Conservation (phyloP, 2,113 vertebrate species). For the Dascyllus trimaculatus region DNA sequence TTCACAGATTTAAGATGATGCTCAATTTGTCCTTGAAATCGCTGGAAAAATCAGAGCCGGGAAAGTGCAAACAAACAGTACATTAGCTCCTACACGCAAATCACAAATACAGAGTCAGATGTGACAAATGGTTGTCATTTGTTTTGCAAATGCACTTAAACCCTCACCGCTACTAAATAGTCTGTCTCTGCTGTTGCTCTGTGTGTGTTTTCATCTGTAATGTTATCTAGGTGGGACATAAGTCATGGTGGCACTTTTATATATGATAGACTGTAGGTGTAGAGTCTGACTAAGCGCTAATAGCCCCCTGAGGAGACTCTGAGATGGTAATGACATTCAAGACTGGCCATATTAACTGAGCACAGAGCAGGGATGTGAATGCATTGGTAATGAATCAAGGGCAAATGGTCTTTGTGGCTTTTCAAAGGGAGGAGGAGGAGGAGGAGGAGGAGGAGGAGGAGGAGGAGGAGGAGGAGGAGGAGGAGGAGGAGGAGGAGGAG, state of each 20-base stretch:
- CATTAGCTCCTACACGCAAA: background rate
- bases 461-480: no score
- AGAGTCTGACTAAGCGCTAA: slow-evolving; percentile 59
- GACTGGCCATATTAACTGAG: slow-evolving; percentile 45
- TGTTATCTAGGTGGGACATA: slow-evolving; percentile 73
- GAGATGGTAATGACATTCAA: slow-evolving; percentile 59
- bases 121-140: slow-evolving; percentile 38
- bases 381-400: slow-evolving; percentile 60
- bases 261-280: slow-evolving; percentile 58
- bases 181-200: background rate
- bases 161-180: background rate
- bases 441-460: background rate
- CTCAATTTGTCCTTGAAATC: slow-evolving; percentile 10
- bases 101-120: background rate
- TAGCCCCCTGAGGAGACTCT: slow-evolving; percentile 62
- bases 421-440: slow-evolving; percentile 1
- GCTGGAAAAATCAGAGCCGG: background rate
- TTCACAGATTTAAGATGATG: background rate
- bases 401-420: slow-evolving; percentile 26
- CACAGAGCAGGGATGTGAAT: slow-evolving; percentile 41
- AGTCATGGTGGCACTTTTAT: slow-evolving; percentile 74
- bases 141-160: slow-evolving; percentile 31
- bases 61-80: background rate
- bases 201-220: slow-evolving; percentile 65
- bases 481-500: slow-evolving; percentile 4